Percentiles rank a stretch among this genome's conserved stretches.
These are phyloP conservation scores for Parus major DNA, from an alignment of 2,113 vertebrate genomes.

Conservation along the genomic window DNA sequence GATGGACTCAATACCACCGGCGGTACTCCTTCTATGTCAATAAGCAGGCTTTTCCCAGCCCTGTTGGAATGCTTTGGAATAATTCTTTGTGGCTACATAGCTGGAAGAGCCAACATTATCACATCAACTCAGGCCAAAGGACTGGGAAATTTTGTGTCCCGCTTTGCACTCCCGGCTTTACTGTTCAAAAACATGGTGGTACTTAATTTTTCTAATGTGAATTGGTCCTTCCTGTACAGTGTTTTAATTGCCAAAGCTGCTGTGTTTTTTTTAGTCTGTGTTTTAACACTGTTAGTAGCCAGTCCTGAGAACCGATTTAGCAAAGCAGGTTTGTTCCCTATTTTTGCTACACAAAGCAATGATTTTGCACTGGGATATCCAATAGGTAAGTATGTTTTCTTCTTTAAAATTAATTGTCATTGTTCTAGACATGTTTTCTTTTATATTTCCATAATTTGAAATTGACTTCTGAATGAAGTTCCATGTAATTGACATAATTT, in stretches of 20 bases:
- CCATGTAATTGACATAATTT: neutral
- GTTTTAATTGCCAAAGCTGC: constrained; percentile 91
- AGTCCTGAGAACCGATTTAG: constrained; percentile 86
- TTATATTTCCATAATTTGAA: neutral
- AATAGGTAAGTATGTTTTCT: constrained; percentile 84
- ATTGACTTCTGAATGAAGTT: neutral
- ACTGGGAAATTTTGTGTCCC: constrained; percentile 94
- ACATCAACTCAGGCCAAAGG: constrained; percentile 92
- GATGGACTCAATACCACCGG: constrained; percentile 52
- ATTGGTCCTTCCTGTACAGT: constrained; percentile 94
- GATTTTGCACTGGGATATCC: constrained; percentile 98
- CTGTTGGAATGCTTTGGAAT: constrained; percentile 96
- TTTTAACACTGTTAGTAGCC: constrained; percentile 88
- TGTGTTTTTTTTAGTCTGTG: constrained; percentile 88
- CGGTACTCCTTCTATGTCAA: constrained; percentile 84
- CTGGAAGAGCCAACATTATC: constrained; percentile 90
- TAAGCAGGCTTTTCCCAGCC: constrained; percentile 92
- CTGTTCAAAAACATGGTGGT: constrained; percentile 98
- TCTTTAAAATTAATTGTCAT: neutral
- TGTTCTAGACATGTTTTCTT: neutral
- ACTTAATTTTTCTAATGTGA: constrained; percentile 91
- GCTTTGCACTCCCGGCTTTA: constrained; percentile 94
- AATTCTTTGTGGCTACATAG: constrained; percentile 93
- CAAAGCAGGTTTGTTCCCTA: constrained; percentile 96
- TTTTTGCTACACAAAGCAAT: constrained; percentile 98